Percentiles rank a stretch among this genome's conserved stretches.
phyloP scores from a whole-genome alignment of 2,888 invertebrate genomes.

The Bruchidius siliquastri region DNA sequence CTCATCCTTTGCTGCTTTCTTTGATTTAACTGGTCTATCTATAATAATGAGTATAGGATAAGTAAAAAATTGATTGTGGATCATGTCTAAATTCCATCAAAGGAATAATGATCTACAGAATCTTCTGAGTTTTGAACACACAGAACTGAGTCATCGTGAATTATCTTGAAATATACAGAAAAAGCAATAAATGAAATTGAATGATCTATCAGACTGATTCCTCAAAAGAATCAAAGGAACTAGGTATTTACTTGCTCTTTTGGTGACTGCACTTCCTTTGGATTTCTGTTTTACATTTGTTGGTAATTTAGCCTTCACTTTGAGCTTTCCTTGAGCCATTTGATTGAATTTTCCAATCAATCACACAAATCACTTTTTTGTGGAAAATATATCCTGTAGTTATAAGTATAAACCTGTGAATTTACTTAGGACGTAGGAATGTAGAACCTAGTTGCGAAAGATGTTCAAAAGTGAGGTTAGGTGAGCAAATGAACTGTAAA shows the following conservation, averaged over 20 bases:
- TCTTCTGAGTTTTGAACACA: too few species aligned
- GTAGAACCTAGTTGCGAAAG: too few species aligned
- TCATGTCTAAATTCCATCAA: too few species aligned
- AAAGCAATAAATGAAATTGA: too few species aligned
- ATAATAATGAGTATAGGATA: slow-evolving; percentile 6
- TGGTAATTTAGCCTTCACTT: slow-evolving; percentile 61
- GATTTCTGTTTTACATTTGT: slow-evolving; percentile 48
- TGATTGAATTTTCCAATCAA: slow-evolving; percentile 2
- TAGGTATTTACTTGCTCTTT: slow-evolving; percentile 55
- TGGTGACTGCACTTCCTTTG: slow-evolving; percentile 55
- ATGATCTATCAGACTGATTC: too few species aligned
- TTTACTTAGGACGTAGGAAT: too few species aligned
- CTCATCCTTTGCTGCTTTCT: slow-evolving; percentile 56
- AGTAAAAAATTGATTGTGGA: not conserved
- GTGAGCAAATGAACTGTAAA: not conserved
- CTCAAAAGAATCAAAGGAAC: not conserved
- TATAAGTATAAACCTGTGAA: too few species aligned
- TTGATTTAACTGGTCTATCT: slow-evolving; percentile 65
- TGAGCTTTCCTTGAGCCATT: slow-evolving; percentile 68
- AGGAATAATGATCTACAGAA: too few species aligned
- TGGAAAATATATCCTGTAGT: too few species aligned
- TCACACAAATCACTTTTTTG: not conserved
- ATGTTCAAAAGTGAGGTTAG: not conserved
- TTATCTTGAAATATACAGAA: too few species aligned
- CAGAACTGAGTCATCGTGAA: too few species aligned